phyloP scores from a whole-genome alignment of 2,888 invertebrate species.

The Antheraea yamamai region DNA sequence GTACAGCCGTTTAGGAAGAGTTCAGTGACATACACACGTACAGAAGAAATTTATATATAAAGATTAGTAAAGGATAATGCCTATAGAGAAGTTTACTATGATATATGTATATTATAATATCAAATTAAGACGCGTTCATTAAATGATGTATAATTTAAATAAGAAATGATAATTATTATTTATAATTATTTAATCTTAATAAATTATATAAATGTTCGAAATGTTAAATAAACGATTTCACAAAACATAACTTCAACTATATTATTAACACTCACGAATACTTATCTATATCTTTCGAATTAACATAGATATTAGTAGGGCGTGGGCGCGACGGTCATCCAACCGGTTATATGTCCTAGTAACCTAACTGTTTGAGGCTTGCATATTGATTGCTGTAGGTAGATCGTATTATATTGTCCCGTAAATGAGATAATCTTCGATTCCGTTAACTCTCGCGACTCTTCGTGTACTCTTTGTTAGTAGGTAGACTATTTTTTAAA shows the following conservation, averaged over 20 bases:
- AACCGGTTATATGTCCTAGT: constrained; percentile 17
- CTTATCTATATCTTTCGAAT: not conserved
- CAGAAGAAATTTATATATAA: too few species aligned
- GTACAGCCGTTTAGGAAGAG: too few species aligned
- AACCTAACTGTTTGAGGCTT: constrained; percentile 3
- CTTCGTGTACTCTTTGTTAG: too few species aligned
- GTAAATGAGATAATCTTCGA: not conserved
- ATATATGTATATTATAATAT: not conserved
- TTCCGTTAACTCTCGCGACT: not conserved
- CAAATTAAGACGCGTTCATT: not conserved
- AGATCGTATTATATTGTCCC: not conserved
- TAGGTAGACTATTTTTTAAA: too few species aligned
- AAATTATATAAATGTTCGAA: not conserved
- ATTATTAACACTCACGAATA: not conserved
- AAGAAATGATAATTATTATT: not conserved
- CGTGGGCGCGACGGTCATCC: not conserved
- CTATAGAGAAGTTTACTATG: not conserved
- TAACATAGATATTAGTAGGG: constrained; percentile 15
- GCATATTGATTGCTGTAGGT: constrained; percentile 9
- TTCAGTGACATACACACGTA: too few species aligned
- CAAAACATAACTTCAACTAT: not conserved
- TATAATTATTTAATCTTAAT: not conserved
- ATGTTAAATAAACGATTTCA: not conserved
- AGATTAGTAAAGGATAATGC: too few species aligned
- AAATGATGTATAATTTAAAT: not conserved